A percentile compares a stretch with the other conserved stretches of the same genome.
phyloP scores from a whole-genome alignment of 2,113 vertebrate species.

The Ceyx cyanopectus region DNA sequence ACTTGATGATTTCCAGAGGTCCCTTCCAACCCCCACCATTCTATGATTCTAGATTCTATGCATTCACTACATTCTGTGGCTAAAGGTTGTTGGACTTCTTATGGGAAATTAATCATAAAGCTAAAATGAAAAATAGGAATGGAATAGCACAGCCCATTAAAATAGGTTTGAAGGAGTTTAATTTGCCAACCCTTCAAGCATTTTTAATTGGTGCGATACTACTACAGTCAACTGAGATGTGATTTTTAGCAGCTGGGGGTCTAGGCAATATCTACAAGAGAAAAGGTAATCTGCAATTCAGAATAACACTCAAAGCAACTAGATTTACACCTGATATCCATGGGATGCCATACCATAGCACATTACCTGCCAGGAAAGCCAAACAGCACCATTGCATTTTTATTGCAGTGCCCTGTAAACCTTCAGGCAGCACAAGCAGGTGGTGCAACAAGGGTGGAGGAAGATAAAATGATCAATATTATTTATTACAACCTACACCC shows the following conservation, averaged over 20 bases:
- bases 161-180: background rate
- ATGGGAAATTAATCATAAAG: background rate
- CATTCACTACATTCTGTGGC: background rate
- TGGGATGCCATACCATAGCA: background rate
- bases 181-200: background rate
- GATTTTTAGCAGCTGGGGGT: background rate
- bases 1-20: too few relatives aligned
- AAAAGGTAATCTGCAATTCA: background rate
- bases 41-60: too few relatives aligned
- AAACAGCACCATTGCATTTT: background rate
- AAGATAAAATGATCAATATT: background rate
- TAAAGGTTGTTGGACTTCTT: background rate
- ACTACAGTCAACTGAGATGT: background rate
- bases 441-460: background rate
- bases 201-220: background rate
- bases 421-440: background rate
- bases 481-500: background rate
- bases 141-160: background rate
- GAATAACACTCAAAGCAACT: background rate
- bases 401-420: background rate
- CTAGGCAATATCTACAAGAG: background rate
- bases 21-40: too few relatives aligned
- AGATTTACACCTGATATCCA: background rate
- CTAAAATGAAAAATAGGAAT: background rate
- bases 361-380: background rate